Percentiles rank a stretch among this genome's conserved stretches.
Evolutionary conservation across 2,797 vertebrate genomes (phyloP).

Genomic region (Tokudaia tokunoshimensis): DNA sequence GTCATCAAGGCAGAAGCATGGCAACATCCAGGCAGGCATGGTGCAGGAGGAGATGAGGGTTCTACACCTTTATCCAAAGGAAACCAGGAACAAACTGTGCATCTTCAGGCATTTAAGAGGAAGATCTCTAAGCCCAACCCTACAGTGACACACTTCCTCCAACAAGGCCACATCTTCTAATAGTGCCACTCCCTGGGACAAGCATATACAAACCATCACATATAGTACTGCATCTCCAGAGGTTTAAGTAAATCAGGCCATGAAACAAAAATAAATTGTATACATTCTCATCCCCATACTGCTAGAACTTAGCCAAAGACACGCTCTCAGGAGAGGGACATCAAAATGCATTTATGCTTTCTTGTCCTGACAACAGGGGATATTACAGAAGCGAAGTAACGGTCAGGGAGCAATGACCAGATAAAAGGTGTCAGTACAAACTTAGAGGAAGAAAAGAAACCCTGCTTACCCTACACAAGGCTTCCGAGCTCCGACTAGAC

Average conservation of each 20-base stretch:
- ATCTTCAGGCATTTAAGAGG: too few relatives aligned
- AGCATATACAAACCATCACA: too few relatives aligned
- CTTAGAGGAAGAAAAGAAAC: neutral
- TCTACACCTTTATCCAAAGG: too few relatives aligned
- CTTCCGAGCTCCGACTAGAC: neutral
- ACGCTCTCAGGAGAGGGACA: neutral
- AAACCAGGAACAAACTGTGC: too few relatives aligned
- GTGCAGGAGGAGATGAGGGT: too few relatives aligned
- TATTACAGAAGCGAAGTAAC: neutral
- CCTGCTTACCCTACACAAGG: neutral
- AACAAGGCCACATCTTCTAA: too few relatives aligned
- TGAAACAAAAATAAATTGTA: neutral
- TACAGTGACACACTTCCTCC: too few relatives aligned
- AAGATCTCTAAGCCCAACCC: too few relatives aligned
- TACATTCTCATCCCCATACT: neutral
- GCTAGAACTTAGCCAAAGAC: neutral
- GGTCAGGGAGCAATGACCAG: neutral
- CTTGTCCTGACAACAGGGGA: neutral
- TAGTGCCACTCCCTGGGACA: too few relatives aligned
- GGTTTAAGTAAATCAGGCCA: neutral
- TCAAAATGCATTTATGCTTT: neutral
- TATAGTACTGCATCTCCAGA: rapidly evolving
- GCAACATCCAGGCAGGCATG: too few relatives aligned
- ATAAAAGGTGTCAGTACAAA: neutral
- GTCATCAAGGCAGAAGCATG: too few relatives aligned